phyloP scores from a whole-genome alignment of 2,888 invertebrate species.

The Dolichopus griseipennis region DNA sequence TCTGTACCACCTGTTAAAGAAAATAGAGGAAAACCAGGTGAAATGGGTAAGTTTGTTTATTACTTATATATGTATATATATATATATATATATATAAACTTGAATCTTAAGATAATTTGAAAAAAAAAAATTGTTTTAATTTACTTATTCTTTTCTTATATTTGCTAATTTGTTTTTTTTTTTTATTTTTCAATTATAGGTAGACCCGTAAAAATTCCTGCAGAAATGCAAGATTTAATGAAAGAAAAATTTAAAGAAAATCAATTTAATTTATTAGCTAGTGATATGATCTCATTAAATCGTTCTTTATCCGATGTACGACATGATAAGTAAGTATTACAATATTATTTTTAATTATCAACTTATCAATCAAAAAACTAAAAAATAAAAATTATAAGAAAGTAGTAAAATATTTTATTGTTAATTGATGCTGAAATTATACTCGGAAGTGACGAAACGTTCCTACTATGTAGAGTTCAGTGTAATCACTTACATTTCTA shows the following conservation, averaged over 20 bases:
- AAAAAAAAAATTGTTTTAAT: neutral
- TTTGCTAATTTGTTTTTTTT: neutral
- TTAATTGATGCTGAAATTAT: no score
- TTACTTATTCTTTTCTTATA: neutral
- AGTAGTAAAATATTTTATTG: no score
- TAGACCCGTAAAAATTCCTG: constrained; percentile 80
- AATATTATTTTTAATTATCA: no score
- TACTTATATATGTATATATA: neutral
- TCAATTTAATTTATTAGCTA: constrained; percentile 96
- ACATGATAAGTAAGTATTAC: constrained; percentile 78
- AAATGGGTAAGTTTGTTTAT: constrained; percentile 57
- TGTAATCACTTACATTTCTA: no score
- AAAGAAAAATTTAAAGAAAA: constrained; percentile 95
- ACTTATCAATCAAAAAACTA: no score
- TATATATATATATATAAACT: neutral
- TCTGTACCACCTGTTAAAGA: constrained; percentile 62
- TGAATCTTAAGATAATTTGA: no score
- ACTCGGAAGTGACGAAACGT: no score
- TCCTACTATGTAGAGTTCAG: no score
- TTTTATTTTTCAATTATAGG: constrained; percentile 34
- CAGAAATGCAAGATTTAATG: constrained; percentile 77
- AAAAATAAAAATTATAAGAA: no score
- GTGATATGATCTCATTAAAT: constrained; percentile 95
- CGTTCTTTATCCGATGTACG: constrained; percentile 90
- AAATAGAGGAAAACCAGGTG: constrained; percentile 68